Percentiles rank a stretch among this genome's conserved stretches.
Evolutionary conservation across 2,113 vertebrate genomes (phyloP).

Genomic region (Amblyornis subalaris): DNA sequence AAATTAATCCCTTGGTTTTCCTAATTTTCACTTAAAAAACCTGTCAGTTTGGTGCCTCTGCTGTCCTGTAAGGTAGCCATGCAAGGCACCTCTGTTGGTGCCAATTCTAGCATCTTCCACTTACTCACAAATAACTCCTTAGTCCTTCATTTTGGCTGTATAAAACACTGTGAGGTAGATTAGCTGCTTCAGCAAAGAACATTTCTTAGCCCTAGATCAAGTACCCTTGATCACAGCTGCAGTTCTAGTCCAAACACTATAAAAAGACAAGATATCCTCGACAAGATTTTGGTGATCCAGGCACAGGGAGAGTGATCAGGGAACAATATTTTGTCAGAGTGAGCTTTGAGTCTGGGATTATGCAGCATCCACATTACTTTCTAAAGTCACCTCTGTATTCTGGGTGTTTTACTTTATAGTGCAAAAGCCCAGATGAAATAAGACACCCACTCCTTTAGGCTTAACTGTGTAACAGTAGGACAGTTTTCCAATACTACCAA

Average conservation of each 20-base stretch:
- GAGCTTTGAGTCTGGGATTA: not conserved
- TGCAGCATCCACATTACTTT: accelerated
- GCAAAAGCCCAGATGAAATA: not conserved
- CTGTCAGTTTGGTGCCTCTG: not conserved
- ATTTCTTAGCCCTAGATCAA: not conserved
- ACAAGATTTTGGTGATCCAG: not conserved
- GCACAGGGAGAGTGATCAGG: not conserved
- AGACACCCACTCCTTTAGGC: not conserved
- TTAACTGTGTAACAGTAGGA: not conserved
- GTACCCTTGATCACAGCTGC: not conserved
- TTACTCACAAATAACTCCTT: not conserved
- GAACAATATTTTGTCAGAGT: not conserved
- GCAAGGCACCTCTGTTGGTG: not conserved
- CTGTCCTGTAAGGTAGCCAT: not conserved
- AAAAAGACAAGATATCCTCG: not conserved
- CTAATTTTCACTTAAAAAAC: not conserved
- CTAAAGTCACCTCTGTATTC: not conserved
- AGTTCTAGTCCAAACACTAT: not conserved
- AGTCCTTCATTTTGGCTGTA: not conserved
- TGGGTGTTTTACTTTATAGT: not conserved
- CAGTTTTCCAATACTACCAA: not conserved
- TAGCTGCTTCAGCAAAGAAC: not conserved
- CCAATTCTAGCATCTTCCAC: not conserved
- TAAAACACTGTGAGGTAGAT: not conserved
- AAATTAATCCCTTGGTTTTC: not conserved